Evolutionary conservation across 2,797 vertebrate genomes (phyloP).

Genomic region (Pogonophryne albipinna): DNA sequence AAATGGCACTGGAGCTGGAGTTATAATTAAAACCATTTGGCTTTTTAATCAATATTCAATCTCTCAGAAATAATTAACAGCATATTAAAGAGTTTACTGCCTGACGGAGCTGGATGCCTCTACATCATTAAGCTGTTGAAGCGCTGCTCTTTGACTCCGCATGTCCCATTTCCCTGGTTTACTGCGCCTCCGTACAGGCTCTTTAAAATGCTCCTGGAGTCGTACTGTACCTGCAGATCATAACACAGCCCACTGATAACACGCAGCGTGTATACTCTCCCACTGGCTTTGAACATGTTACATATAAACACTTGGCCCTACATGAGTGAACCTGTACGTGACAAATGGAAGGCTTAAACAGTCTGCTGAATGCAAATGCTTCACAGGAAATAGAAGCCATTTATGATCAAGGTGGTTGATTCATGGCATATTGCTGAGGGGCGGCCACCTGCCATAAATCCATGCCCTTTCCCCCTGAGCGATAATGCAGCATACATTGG

Average conservation of each 20-base stretch:
- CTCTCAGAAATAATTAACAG: constrained; percentile 87
- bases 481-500: constrained; percentile 64
- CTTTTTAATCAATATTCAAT: constrained; percentile 88
- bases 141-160: constrained; percentile 81
- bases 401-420: constrained; percentile 28
- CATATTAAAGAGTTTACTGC: constrained; percentile 85
- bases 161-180: constrained; percentile 73
- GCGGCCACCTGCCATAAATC: constrained; percentile 68
- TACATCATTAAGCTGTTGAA: constrained; percentile 83
- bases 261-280: constrained; percentile 26
- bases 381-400: constrained; percentile 21
- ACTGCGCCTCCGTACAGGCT: constrained; percentile 54
- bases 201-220: constrained; percentile 68
- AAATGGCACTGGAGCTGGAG: constrained; percentile 71
- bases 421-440: constrained; percentile 38
- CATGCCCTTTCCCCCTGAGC: constrained; percentile 70
- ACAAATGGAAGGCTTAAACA: constrained; percentile 17
- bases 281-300: constrained; percentile 36
- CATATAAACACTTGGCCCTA: constrained; percentile 16
- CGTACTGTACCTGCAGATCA: constrained; percentile 66
- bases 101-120: constrained; percentile 78
- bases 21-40: constrained; percentile 85
- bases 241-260: constrained; percentile 61
- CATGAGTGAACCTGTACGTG: constrained; percentile 26
- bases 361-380: constrained; percentile 19